phyloP scores from a whole-genome alignment of 53 echinoderm and acorn worm genomes.

The Echinarachnius parma region DNA sequence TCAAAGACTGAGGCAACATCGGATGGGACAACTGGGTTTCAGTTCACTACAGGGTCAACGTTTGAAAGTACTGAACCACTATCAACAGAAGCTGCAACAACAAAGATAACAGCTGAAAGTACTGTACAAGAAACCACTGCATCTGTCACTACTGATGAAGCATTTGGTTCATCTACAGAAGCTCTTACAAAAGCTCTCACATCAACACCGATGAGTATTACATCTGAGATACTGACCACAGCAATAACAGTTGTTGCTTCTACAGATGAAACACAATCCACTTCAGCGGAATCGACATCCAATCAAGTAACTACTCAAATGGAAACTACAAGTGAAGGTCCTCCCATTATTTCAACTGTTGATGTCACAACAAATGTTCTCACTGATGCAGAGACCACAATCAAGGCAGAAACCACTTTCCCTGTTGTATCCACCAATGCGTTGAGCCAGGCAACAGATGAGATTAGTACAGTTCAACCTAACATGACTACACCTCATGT shows the following conservation, averaged over 20 bases:
- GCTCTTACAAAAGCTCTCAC: not conserved
- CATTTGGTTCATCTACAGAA: not conserved
- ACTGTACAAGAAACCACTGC: constrained; percentile 1
- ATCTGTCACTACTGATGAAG: not conserved
- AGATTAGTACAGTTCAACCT: too few relatives aligned
- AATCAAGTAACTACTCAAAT: too few relatives aligned
- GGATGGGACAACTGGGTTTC: too few relatives aligned
- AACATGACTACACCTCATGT: too few relatives aligned
- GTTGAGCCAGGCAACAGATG: not conserved
- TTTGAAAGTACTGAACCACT: not conserved
- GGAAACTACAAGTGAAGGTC: too few relatives aligned
- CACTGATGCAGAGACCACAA: not conserved
- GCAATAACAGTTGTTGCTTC: not conserved
- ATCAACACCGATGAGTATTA: not conserved
- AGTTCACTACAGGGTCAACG: not conserved
- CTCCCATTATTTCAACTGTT: not conserved
- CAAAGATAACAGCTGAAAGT: not conserved
- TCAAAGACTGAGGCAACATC: too few relatives aligned
- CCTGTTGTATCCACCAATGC: not conserved
- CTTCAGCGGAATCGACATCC: too few relatives aligned
- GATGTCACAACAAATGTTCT: not conserved
- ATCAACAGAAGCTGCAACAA: not conserved
- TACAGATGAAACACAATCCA: too few relatives aligned
- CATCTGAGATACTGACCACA: not conserved
- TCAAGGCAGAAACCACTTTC: not conserved